Conservation (phyloP, 1,140 invertebrate species). For the Brachystomella parvula region DNA sequence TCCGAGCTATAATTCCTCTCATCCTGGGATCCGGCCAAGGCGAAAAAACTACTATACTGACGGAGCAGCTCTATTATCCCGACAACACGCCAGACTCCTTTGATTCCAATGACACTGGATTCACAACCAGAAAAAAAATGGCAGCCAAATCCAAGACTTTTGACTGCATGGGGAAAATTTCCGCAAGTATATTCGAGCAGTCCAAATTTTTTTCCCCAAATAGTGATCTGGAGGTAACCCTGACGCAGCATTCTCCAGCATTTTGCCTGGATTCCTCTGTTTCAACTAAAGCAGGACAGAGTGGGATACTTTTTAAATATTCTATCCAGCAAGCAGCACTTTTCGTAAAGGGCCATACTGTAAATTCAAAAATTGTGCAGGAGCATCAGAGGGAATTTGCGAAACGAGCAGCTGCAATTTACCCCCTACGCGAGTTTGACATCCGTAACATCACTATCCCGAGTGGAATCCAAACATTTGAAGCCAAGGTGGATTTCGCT, state of each 20-base stretch:
- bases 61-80: neutral
- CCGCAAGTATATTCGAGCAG: neutral
- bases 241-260: neutral
- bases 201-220: neutral
- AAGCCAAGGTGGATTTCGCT: neutral
- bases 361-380: neutral
- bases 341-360: neutral
- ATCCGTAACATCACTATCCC: neutral
- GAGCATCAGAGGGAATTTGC: neutral
- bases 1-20: too few relatives aligned
- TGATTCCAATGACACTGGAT: neutral
- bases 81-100: neutral
- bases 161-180: neutral
- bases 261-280: neutral
- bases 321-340: neutral
- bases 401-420: neutral
- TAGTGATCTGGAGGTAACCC: neutral
- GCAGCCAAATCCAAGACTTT: neutral
- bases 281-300: neutral
- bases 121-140: neutral
- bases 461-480: neutral
- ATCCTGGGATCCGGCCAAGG: neutral
- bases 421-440: neutral
- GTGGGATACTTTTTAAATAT: neutral
- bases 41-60: neutral